phyloP scores from a whole-genome alignment of 2,113 vertebrate genomes.

The Lophochroa leadbeateri region DNA sequence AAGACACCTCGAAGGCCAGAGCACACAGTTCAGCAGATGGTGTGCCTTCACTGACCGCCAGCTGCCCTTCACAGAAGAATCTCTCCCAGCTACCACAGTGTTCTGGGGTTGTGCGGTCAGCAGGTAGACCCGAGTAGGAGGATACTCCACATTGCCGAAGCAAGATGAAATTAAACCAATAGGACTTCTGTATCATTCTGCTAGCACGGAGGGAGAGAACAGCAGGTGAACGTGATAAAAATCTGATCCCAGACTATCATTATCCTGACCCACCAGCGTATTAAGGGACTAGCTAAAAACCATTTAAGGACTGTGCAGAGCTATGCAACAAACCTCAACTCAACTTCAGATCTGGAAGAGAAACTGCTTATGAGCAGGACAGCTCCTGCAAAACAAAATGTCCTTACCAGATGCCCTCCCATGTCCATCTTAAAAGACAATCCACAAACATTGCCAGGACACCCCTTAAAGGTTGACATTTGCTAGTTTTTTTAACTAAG shows the following conservation, averaged over 20 bases:
- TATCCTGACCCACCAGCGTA: not conserved
- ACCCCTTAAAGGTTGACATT: too few relatives aligned
- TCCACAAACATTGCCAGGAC: not conserved
- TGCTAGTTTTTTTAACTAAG: not conserved
- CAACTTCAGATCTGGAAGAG: not conserved
- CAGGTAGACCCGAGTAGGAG: not conserved
- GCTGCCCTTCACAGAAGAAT: not conserved
- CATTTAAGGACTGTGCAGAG: not conserved
- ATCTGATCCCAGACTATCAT: not conserved
- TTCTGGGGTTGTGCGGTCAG: not conserved
- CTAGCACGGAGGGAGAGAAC: not conserved
- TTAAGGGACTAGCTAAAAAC: not conserved
- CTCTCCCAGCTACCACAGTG: not conserved
- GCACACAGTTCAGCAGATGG: not conserved
- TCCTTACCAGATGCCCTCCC: not conserved
- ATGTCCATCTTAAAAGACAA: not conserved
- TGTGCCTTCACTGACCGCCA: not conserved
- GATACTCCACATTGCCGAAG: not conserved
- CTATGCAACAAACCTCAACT: rapidly evolving
- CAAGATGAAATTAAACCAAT: not conserved
- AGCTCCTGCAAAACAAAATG: not conserved
- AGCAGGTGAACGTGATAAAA: not conserved
- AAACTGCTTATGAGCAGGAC: not conserved
- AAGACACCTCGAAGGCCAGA: rapidly evolving
- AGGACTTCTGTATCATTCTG: not conserved